Conservation (phyloP, 1,140 invertebrate genomes). For the Hylaeus volcanicus region DNA sequence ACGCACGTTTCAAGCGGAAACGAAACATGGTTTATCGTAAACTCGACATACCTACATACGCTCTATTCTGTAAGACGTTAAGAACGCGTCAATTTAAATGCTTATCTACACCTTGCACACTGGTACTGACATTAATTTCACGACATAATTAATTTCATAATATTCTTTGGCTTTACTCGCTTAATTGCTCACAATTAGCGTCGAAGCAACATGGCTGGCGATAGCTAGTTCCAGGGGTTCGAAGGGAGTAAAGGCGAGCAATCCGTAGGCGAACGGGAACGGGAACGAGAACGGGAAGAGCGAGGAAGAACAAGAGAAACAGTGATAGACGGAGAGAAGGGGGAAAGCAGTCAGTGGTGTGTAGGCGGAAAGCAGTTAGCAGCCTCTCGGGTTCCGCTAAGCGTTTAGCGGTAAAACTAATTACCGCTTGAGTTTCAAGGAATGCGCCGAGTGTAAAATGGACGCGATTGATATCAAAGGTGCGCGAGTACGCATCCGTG, state of each 20-base stretch:
- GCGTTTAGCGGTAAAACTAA: constrained; percentile 65
- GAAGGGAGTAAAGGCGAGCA: not conserved
- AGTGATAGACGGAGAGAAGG: not conserved
- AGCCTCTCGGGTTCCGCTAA: constrained; percentile 60
- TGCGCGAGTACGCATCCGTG: not conserved
- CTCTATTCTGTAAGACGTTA: not conserved
- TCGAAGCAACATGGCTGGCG: constrained; percentile 14
- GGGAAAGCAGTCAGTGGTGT: not conserved
- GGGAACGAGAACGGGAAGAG: not conserved
- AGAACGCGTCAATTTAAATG: constrained; percentile 58
- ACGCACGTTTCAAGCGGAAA: not conserved
- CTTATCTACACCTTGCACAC: constrained; percentile 56
- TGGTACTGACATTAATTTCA: constrained; percentile 35
- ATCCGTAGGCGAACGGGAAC: not conserved
- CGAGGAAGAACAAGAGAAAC: not conserved
- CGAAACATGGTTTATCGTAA: constrained; percentile 36
- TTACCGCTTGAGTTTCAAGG: constrained; percentile 56
- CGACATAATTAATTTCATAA: constrained; percentile 63
- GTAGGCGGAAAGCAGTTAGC: constrained; percentile 62
- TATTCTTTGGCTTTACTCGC: constrained; percentile 55
- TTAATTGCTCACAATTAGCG: constrained; percentile 65
- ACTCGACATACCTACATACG: not conserved
- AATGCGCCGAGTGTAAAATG: constrained; percentile 40
- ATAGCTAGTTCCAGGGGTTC: not conserved
- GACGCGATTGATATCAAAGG: constrained; percentile 48